These are phyloP conservation scores for Romanogobio albipinnatus DNA, from an alignment of 2,113 vertebrate genomes.

Conservation along the genomic window DNA sequence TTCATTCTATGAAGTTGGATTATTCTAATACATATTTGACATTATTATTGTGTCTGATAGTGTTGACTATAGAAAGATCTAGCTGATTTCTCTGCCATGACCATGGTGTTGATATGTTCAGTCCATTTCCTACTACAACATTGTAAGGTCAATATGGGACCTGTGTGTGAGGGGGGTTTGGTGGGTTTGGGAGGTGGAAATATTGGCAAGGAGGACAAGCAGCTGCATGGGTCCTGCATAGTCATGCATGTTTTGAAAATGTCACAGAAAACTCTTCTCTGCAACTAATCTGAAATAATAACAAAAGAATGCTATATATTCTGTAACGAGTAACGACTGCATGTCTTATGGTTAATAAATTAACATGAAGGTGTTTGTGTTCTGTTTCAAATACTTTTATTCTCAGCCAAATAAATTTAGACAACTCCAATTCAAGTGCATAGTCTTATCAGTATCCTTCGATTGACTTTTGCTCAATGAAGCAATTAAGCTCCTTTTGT, in stretches of 20 bases:
- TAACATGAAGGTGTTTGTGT: background rate
- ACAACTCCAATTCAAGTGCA: background rate
- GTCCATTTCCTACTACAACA: background rate
- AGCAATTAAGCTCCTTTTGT: background rate
- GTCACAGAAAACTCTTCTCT: background rate
- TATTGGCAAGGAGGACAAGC: background rate
- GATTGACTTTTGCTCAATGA: background rate
- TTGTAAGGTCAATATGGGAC: background rate
- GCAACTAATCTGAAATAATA: background rate
- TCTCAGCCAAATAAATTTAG: background rate
- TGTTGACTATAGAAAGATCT: background rate
- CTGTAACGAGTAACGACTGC: background rate
- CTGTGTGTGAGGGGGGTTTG: background rate
- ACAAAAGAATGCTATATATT: background rate
- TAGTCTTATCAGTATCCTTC: background rate
- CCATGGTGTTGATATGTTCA: background rate
- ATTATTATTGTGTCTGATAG: background rate
- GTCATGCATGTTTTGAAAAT: background rate
- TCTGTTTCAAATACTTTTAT: background rate
- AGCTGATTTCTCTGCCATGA: background rate
- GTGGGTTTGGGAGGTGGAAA: background rate
- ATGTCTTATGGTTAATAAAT: background rate
- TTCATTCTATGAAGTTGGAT: background rate
- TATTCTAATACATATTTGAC: background rate
- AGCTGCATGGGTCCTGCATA: background rate